Percentiles rank a stretch among this genome's conserved stretches.
Evolutionary conservation across 2,888 invertebrate species (phyloP).

Genomic region (Dynastes grantii): DNA sequence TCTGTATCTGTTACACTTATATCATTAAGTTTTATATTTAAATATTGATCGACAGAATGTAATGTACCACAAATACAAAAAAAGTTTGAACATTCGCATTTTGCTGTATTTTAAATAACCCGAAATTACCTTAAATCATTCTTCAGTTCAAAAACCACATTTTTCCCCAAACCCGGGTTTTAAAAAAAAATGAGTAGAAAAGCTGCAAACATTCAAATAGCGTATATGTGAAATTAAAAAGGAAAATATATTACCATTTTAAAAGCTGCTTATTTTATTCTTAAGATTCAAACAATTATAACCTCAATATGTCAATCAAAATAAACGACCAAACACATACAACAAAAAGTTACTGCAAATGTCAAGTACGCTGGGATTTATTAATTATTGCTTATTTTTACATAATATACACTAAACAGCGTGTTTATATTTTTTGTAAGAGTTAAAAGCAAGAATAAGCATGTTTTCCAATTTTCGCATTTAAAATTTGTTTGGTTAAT

Average conservation of each 20-base stretch:
- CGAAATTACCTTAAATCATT: constrained; percentile 92
- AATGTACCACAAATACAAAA: constrained; percentile 96
- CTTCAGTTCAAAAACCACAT: constrained; percentile 98
- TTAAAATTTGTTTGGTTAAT: too few species aligned
- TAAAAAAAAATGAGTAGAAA: constrained; percentile 99
- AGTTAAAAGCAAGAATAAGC: too few species aligned
- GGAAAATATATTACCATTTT: constrained; percentile 3
- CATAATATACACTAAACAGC: too few species aligned
- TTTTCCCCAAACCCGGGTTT: constrained; percentile 98
- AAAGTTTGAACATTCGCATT: background rate
- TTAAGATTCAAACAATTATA: background rate
- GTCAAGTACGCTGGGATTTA: too few species aligned
- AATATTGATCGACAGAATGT: constrained; percentile 99
- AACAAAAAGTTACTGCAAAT: too few species aligned
- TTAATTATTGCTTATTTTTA: too few species aligned
- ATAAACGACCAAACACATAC: too few species aligned
- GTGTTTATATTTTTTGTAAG: too few species aligned
- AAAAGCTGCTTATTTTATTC: background rate
- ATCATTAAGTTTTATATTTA: constrained; percentile 98
- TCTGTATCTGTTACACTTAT: constrained; percentile 98
- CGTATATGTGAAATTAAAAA: background rate
- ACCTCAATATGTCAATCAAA: background rate
- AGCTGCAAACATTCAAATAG: constrained; percentile 74
- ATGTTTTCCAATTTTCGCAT: too few species aligned
- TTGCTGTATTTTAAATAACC: background rate